Conservation (phyloP, 2,113 vertebrate genomes). For the Sebastes fasciatus region DNA sequence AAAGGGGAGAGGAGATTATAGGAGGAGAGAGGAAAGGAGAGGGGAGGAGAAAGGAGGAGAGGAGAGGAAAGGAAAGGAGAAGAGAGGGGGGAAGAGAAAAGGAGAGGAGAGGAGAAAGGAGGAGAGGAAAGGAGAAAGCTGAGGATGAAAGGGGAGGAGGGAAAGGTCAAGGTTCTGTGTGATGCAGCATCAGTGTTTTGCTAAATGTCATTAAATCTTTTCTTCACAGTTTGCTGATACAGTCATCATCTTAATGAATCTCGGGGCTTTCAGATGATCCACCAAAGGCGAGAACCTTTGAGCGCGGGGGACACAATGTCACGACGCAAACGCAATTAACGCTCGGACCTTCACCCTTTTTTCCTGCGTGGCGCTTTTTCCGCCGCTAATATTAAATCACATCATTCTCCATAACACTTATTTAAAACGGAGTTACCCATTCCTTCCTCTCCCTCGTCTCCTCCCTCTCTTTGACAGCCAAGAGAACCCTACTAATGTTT, state of each 20-base stretch:
- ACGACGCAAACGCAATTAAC: slow-evolving; percentile 60
- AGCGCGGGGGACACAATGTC: slow-evolving; percentile 28
- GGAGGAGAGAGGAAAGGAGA: too few relatives aligned
- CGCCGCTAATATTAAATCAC: slow-evolving; percentile 68
- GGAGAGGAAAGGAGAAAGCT: slow-evolving; percentile 18
- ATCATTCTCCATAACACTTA: slow-evolving; percentile 72
- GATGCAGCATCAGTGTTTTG: slow-evolving; percentile 76
- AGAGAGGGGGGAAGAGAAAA: slow-evolving; percentile 34
- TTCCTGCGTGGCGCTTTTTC: slow-evolving; percentile 20
- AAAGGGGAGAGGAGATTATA: too few relatives aligned
- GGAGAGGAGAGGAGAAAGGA: neutral
- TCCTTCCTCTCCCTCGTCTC: slow-evolving; percentile 57
- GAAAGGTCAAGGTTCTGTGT: slow-evolving; percentile 71
- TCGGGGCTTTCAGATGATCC: slow-evolving; percentile 53
- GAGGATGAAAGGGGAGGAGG: slow-evolving; percentile 40
- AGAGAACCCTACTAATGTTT: slow-evolving; percentile 83
- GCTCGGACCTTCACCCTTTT: slow-evolving; percentile 61
- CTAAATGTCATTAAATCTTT: slow-evolving; percentile 75
- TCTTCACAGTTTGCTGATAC: slow-evolving; percentile 65
- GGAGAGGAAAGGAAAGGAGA: neutral
- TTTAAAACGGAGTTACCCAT: slow-evolving; percentile 72
- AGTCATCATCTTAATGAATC: slow-evolving; percentile 65
- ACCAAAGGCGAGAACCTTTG: slow-evolving; percentile 52
- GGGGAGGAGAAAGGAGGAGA: too few relatives aligned
- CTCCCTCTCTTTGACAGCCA: slow-evolving; percentile 72